Evolutionary conservation across 2,113 vertebrate species (phyloP).

Genomic region (Lipotes vexillifer): DNA sequence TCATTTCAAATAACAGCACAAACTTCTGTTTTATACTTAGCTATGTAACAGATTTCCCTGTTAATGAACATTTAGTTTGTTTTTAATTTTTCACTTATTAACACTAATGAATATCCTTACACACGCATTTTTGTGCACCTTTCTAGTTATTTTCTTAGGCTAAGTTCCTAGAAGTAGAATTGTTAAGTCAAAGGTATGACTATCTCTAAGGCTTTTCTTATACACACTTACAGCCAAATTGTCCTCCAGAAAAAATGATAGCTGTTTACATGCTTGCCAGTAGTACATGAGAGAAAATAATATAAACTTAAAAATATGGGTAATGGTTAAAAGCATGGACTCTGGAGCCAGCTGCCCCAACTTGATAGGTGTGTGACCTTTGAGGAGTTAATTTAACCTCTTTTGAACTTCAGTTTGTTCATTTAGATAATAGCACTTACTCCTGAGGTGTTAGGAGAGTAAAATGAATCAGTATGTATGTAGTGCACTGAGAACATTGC

Average conservation of each 20-base stretch:
- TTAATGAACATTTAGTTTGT: background rate
- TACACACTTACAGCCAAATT: background rate
- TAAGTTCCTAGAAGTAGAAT: background rate
- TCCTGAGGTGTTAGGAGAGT: background rate
- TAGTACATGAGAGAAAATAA: background rate
- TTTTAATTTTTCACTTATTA: no score
- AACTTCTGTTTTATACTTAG: background rate
- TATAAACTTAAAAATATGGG: background rate
- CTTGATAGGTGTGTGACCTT: background rate
- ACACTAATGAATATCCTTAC: background rate
- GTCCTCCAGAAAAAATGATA: background rate
- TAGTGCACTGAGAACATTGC: background rate
- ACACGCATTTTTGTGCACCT: background rate
- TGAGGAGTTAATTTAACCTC: background rate
- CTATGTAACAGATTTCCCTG: background rate
- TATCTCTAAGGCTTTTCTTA: background rate
- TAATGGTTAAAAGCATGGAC: background rate
- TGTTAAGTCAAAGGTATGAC: background rate
- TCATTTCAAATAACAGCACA: background rate
- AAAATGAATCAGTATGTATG: background rate
- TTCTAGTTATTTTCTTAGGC: conserved; percentile 17
- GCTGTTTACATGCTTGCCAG: background rate
- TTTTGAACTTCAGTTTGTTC: background rate
- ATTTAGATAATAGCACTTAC: background rate
- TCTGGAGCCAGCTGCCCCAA: background rate